Base-by-base conservation (phyloP, 2,797 vertebrate species). In the Glossophaga mutica region DNA sequence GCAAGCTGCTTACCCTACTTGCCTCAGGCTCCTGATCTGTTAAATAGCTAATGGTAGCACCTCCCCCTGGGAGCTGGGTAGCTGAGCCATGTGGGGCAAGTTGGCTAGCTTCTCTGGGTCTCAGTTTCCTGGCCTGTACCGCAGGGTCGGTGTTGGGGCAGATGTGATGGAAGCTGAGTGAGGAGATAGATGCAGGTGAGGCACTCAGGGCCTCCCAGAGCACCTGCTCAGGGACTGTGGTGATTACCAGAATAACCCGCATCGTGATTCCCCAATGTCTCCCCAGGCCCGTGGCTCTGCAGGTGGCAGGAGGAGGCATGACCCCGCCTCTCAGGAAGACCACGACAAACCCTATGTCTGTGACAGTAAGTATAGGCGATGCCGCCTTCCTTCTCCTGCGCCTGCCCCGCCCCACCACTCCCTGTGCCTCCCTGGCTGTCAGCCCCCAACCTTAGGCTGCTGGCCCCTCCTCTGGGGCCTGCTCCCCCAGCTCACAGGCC, bases 271-370 rank as follows among this genome's bases (percentile, higher is more conserved):
- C 92, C 86, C 96, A 32, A 81, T 98, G 96, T 98, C 91, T 97
- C 97, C 98, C 67, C 98, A 99, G 99, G 99, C 99, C 97, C 99
- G 99, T 70, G 99, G 99, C 96, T 99, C 99, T 92, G 99, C 98
- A 86, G 98, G 98, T 18, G 98, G 99, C 88, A 99, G 99, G 96
- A 99, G 99, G 98, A 99, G 98, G 98, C 98, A 99, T 10, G 99
- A 99, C 71, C 98, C 99, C 9, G 98, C 99, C 76, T 99, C 98
- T 97, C 98, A 99, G 97, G 99, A 99, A 92, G 99, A 99, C 97
- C 99, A 99, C 0, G 99, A 99, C 98, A 99, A 99, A 98, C 99
- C 99, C 98, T 99, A 99, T 70, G 99, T 99, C 98, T 99, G 99
- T 98, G 99, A 99, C 99, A 99, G 99, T 99, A 99, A 99, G 99